These are phyloP conservation scores for Dastarcus helophoroides DNA, from an alignment of 2,888 invertebrate species.

Conservation along the genomic window DNA sequence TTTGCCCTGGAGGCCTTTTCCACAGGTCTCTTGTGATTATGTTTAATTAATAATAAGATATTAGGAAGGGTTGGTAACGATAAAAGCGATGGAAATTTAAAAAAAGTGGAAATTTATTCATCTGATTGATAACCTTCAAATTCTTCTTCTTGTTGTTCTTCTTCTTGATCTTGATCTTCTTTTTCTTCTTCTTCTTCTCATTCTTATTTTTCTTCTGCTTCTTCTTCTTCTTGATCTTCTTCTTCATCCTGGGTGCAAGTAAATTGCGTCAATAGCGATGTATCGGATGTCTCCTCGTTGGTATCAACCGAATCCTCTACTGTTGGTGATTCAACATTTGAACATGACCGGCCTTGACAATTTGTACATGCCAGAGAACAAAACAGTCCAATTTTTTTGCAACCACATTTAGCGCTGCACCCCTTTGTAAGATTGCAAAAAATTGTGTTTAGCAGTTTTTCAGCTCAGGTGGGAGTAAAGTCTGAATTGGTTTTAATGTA, in stretches of 20 bases:
- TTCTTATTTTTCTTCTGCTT: too few species aligned
- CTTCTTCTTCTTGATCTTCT: slow-evolving; percentile 23
- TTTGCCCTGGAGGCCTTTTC: slow-evolving; percentile 3
- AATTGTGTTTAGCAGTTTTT: slow-evolving; percentile 9
- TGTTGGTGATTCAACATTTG: slow-evolving; percentile 8
- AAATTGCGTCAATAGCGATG: slow-evolving; percentile 8
- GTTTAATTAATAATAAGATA: too few species aligned
- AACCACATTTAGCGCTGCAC: slow-evolving; percentile 8
- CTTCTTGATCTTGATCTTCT: slow-evolving; percentile 38
- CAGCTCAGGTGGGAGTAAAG: slow-evolving; percentile 7
- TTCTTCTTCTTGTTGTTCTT: slow-evolving; percentile 7
- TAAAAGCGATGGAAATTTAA: background rate
- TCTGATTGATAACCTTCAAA: slow-evolving; percentile 5
- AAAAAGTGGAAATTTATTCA: too few species aligned
- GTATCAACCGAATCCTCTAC: slow-evolving; percentile 9
- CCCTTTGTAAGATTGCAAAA: slow-evolving; percentile 7
- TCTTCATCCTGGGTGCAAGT: slow-evolving; percentile 43
- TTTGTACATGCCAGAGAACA: slow-evolving; percentile 9
- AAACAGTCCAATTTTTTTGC: slow-evolving; percentile 9
- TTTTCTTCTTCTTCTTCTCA: slow-evolving; percentile 7
- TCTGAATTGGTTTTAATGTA: slow-evolving; percentile 11
- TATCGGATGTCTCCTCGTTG: slow-evolving; percentile 9
- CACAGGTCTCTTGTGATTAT: too few species aligned
- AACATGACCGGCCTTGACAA: slow-evolving; percentile 7
- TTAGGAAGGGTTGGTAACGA: background rate